A percentile compares a stretch with the other conserved stretches of the same genome.
Evolutionary conservation across 2,113 vertebrate genomes (phyloP).

Genomic region (Malaclemys terrapin): DNA sequence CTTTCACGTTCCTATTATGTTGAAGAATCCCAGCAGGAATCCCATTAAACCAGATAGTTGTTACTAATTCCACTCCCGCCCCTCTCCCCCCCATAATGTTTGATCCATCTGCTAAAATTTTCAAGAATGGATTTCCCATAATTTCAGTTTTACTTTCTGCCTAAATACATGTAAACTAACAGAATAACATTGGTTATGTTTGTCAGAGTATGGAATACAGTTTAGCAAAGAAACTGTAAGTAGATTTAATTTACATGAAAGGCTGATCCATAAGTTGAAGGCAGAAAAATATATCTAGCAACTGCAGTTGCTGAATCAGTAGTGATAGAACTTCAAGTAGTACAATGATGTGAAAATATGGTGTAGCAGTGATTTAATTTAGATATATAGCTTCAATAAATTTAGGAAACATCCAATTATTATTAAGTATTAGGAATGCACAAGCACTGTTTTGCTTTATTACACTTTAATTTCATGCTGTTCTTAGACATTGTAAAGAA

Average conservation of each 20-base stretch:
- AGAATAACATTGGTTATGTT: background rate
- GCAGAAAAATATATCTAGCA: background rate
- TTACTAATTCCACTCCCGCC: background rate
- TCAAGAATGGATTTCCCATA: conserved; percentile 21
- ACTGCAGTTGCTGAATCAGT: background rate
- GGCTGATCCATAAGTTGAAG: background rate
- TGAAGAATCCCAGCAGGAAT: background rate
- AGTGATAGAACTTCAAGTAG: background rate
- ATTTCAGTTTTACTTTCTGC: conserved; percentile 13
- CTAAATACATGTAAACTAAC: background rate
- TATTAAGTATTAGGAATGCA: background rate
- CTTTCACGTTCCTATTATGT: conserved; percentile 1
- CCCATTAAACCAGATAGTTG: background rate
- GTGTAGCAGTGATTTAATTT: background rate
- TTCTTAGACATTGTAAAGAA: background rate
- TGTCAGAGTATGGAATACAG: background rate
- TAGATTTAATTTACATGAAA: conserved; percentile 23
- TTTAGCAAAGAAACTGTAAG: conserved; percentile 16
- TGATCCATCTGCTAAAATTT: background rate
- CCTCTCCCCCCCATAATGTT: background rate
- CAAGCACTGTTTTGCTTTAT: accelerated
- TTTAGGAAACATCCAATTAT: background rate
- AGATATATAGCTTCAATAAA: background rate
- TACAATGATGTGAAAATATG: background rate
- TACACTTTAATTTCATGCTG: background rate